Percentiles rank a stretch among this genome's conserved stretches.
Evolutionary conservation across 2,797 vertebrate species (phyloP).

Genomic region (Nothura maculosa): DNA sequence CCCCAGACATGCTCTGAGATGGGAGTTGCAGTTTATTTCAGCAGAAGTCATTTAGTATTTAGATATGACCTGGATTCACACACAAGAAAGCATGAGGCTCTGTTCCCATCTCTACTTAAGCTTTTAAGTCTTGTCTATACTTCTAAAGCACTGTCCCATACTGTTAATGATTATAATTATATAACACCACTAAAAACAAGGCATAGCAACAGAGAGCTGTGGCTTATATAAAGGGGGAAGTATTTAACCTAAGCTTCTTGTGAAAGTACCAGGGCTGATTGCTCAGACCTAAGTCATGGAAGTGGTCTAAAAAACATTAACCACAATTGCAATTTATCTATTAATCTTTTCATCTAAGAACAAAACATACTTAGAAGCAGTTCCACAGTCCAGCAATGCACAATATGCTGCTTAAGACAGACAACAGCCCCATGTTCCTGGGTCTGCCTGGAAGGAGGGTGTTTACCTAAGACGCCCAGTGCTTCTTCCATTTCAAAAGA

Average conservation of each 20-base stretch:
- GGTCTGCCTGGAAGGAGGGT: slow-evolving; percentile 14
- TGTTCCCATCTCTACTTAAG: neutral
- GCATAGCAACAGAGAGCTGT: slow-evolving; percentile 1
- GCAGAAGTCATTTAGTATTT: neutral
- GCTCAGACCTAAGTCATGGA: slow-evolving; percentile 9
- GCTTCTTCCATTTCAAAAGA: slow-evolving; percentile 48
- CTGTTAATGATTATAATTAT: slow-evolving; percentile 34
- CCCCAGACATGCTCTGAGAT: neutral
- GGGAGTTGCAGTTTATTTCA: neutral
- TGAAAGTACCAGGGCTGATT: slow-evolving; percentile 49
- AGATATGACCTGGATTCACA: neutral
- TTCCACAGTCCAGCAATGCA: neutral
- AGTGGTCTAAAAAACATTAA: slow-evolving; percentile 65
- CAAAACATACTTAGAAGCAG: slow-evolving; percentile 39
- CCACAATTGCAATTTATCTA: slow-evolving; percentile 56
- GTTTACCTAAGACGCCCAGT: neutral
- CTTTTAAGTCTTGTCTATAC: neutral
- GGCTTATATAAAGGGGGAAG: neutral
- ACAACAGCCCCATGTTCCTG: neutral
- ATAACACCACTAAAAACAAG: neutral
- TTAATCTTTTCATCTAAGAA: slow-evolving; percentile 34
- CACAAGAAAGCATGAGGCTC: neutral
- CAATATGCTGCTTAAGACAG: neutral
- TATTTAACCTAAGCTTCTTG: slow-evolving; percentile 27
- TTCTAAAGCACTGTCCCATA: slow-evolving; percentile 20